These are phyloP conservation scores for Paracanthobrama guichenoti DNA, from an alignment of 2,113 vertebrate species.

Conservation along the genomic window DNA sequence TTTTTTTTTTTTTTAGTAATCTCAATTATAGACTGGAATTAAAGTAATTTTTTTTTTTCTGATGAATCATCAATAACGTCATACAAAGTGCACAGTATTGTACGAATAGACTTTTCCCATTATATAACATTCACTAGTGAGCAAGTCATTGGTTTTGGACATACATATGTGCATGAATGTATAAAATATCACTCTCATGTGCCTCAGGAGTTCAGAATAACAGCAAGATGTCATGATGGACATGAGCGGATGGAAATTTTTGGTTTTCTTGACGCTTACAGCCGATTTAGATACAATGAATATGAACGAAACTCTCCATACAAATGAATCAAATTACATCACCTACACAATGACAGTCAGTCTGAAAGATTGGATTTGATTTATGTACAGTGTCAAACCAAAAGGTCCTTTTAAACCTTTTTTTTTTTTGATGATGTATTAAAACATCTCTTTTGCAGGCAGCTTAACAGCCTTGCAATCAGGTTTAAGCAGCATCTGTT, in stretches of 20 bases:
- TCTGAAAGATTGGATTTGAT: constrained; percentile 16
- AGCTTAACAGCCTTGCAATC: constrained; percentile 7
- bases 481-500: constrained; percentile 26
- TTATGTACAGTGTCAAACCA: neutral
- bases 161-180: neutral
- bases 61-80: neutral
- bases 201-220: neutral
- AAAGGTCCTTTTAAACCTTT: constrained; percentile 2
- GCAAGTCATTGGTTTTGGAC: no score
- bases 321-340: neutral
- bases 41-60: neutral
- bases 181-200: neutral
- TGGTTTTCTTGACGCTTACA: neutral
- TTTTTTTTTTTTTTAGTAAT: neutral
- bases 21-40: neutral
- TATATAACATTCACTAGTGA: neutral
- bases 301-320: neutral
- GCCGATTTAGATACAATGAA: neutral
- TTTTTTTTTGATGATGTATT: neutral
- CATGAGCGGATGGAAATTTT: neutral
- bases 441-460: constrained; percentile 16
- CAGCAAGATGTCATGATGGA: neutral
- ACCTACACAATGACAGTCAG: neutral
- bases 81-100: neutral
- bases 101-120: neutral